A percentile compares a stretch with the other conserved stretches of the same genome.
Evolutionary conservation across 2,888 invertebrate species (phyloP).

Genomic region (Acrobasis repandana): DNA sequence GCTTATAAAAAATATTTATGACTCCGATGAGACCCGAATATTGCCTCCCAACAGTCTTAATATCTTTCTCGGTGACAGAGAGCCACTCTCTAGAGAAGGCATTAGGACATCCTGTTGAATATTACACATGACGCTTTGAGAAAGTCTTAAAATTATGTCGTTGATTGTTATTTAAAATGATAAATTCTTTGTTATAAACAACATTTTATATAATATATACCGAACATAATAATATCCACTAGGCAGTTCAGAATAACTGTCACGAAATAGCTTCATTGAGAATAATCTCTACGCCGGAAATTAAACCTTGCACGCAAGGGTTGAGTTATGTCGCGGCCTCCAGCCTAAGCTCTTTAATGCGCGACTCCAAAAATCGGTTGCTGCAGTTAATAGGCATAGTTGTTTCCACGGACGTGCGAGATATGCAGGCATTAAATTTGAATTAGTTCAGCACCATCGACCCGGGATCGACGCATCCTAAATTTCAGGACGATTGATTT

Average conservation of each 20-base stretch:
- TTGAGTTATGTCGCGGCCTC: slow-evolving; percentile 27
- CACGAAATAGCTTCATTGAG: slow-evolving; percentile 40
- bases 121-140: slow-evolving; percentile 14
- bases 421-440: slow-evolving; percentile 15
- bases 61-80: slow-evolving; percentile 48
- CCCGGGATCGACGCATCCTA: slow-evolving; percentile 26
- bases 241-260: slow-evolving; percentile 23
- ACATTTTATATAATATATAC: not conserved
- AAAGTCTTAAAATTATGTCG: not conserved
- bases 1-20: slow-evolving; percentile 65
- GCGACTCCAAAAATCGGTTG: slow-evolving; percentile 5
- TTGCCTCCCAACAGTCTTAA: slow-evolving; percentile 53
- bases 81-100: slow-evolving; percentile 42
- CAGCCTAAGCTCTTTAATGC: not conserved
- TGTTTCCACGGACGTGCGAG: not conserved
- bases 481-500: slow-evolving; percentile 31
- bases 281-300: slow-evolving; percentile 50
- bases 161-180: slow-evolving; percentile 34
- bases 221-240: not conserved
- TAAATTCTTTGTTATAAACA: slow-evolving; percentile 21
- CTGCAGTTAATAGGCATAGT: not conserved
- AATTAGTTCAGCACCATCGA: slow-evolving; percentile 23
- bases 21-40: slow-evolving; percentile 55
- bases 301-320: slow-evolving; percentile 49
- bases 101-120: slow-evolving; percentile 39